phyloP scores from a whole-genome alignment of 2,888 invertebrate species.

The Drosophila phalerata region DNA sequence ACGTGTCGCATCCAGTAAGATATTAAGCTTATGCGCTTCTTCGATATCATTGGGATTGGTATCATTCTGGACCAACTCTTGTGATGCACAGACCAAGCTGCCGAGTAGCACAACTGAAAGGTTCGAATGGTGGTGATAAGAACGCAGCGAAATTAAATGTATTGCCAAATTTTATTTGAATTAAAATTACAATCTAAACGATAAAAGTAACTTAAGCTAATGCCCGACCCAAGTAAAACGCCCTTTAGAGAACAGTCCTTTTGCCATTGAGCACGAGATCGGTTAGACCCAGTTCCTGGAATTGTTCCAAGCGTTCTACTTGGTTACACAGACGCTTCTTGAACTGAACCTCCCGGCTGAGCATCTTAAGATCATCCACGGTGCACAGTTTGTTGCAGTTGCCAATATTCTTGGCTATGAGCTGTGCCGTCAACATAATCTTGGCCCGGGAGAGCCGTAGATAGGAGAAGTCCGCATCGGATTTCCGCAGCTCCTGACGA shows the following conservation, averaged over 20 bases:
- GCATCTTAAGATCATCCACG: conserved; percentile 64
- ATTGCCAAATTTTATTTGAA: conserved; percentile 72
- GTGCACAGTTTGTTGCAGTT: conserved; percentile 44
- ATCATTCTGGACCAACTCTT: conserved; percentile 5
- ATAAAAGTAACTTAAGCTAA: conserved; percentile 44
- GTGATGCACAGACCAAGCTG: conserved; percentile 5
- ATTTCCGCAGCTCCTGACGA: conserved; percentile 66
- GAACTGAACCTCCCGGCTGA: conserved; percentile 72
- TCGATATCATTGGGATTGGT: conserved; percentile 9
- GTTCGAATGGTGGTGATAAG: background rate
- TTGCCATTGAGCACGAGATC: conserved; percentile 67
- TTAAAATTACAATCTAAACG: conserved; percentile 62
- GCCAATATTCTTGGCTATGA: conserved; percentile 64
- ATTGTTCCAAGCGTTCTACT: conserved; percentile 70
- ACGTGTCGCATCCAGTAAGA: conserved; percentile 7
- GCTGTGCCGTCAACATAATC: conserved; percentile 63
- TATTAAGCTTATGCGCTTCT: conserved; percentile 22
- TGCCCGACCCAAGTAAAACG: conserved; percentile 8
- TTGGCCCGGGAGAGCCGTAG: conserved; percentile 68
- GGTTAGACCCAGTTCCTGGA: conserved; percentile 59
- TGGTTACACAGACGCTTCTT: conserved; percentile 69
- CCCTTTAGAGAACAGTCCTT: conserved; percentile 44
- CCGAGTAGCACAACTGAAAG: conserved; percentile 49
- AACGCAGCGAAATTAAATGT: background rate
- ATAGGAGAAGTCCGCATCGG: conserved; percentile 59